Base-by-base conservation (phyloP, 1,140 invertebrate genomes). In the Zaprionus lachaisei region DNA sequence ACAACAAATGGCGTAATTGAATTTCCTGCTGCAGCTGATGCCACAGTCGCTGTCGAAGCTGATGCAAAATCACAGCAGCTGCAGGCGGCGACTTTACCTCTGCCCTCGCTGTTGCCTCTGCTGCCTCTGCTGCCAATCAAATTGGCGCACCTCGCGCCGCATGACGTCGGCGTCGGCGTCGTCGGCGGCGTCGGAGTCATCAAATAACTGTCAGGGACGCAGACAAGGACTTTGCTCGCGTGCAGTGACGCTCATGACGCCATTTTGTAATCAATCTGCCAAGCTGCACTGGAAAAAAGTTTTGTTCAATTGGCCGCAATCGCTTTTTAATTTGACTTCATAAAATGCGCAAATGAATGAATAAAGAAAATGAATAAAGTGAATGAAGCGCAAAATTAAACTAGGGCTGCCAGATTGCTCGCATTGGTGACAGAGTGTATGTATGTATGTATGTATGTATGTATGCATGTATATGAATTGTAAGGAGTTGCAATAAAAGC, bases 111-210 rank as follows among this genome's bases (percentile, higher is more conserved):
- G 62, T 37, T 72, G 67, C 22, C 57, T 66, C 38, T 66, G 62
- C 44, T 72, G 67, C 22, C 57, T 66, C 38, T 66, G 56, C 66
- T 77, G 84, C 83, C 83, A 87, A 87, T 87, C 83, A 87, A 87
- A 89, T 89, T 87, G 85, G 83, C 80, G 77, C 83, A 86, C 77
- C 77, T 87, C 80, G 58, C 83, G 57, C 72, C 74, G 34, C 78
- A 77, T 69, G 81, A 58, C 54, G 72, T 74, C 78, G 63, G 15
- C 73, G 55, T 61, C 58, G 34, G 3, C 56, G 56, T 28, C 58
- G 34, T 3, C 56, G 56, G 28, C 37, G 26, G 20, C 31, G 61
- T 51, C 49, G 24, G 56, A 76, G 73, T 57, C 83, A 61, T 89
- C 84, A 84, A 81, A 89, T 89, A 69, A 69, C 65, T 89, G 78